Evolutionary conservation across 2,888 invertebrate genomes (phyloP), one percentile per base, ranked within the genome.

Genomic region (Adelphocoris suturalis): DNA sequence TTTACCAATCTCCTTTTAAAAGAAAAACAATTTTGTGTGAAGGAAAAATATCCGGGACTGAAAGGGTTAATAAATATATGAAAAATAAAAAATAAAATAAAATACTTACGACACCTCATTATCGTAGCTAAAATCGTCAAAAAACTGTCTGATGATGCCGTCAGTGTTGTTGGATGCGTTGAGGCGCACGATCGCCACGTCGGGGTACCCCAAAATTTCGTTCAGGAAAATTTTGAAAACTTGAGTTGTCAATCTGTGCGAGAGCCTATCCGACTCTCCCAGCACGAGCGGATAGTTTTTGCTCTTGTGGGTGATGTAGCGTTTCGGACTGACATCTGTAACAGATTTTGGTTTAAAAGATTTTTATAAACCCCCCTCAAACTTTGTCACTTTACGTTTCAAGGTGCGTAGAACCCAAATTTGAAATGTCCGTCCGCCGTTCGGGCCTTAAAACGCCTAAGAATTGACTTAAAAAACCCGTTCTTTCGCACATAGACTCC

Each of bases 151-250:
- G 46, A 48, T 27, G 13, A 80, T 27, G 11, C 52, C 48, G 11
- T 23, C 61, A 7, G 47, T 1, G 2, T 61, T 27, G 46, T 78
- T 61, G 27, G 76, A 13, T 0, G 76, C 78, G 0, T 16, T 78
- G 11, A 81, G 80, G 16, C 14, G 19, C 0, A 82, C 75, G 47
- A 86, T 90, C 23, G 52, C 27, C 47, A 95, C 93, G 61, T 93
- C 93, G 0, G 93, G 92, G 92, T 95, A 95, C 11, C 94, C 94
- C 0, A 95, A 92, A 12, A 94, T 93, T 91, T 95, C 94, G 75
- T 93, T 94, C 13, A 95, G 92, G 91, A 95, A 95, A 89, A 95
- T 95, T 90, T 94, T 94, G 93, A 95, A 95, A 80, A 95, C 94
- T 91, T 95, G 93, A 0, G 95, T 94, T 52, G 94, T 93, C 61